These are phyloP conservation scores for Pelobates fuscus DNA, from an alignment of 2,113 vertebrate genomes.

Conservation along the genomic window DNA sequence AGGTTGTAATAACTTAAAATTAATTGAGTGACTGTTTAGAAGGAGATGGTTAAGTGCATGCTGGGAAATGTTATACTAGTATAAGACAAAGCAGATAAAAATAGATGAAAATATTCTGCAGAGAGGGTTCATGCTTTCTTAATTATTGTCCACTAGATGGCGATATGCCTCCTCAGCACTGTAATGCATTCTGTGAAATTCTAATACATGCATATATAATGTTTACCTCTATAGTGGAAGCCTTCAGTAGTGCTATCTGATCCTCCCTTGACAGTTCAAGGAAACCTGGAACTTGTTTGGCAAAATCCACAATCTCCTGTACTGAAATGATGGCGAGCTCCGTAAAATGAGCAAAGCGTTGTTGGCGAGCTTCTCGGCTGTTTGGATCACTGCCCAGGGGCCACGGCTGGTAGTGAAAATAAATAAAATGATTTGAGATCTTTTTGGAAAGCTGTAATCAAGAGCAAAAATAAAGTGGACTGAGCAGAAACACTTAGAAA, in stretches of 20 bases:
- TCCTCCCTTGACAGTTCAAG: conserved; percentile 69
- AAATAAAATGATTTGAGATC: too few relatives aligned
- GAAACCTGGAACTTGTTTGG: conserved; percentile 72
- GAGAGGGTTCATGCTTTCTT: too few relatives aligned
- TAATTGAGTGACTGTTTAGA: too few relatives aligned
- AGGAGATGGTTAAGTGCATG: not conserved
- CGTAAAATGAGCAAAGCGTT: conserved; percentile 72
- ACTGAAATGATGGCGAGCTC: conserved; percentile 73
- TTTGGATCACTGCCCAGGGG: conserved; percentile 67
- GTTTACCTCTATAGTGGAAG: conserved; percentile 71
- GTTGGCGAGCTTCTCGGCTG: conserved; percentile 69
- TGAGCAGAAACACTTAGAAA: not conserved
- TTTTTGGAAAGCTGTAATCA: too few relatives aligned
- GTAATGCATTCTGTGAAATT: too few relatives aligned
- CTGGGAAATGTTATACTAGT: too few relatives aligned
- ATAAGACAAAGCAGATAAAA: too few relatives aligned
- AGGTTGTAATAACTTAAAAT: too few relatives aligned
- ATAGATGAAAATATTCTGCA: too few relatives aligned
- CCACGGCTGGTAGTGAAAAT: conserved; percentile 61
- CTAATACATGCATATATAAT: too few relatives aligned
- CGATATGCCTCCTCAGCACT: too few relatives aligned
- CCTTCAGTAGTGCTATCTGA: conserved; percentile 71
- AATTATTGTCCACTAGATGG: too few relatives aligned
- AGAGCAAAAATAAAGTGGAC: not conserved
- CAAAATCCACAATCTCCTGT: conserved; percentile 73